Evolutionary conservation across 2,113 vertebrate genomes (phyloP).

Genomic region (Lagopus leucura): DNA sequence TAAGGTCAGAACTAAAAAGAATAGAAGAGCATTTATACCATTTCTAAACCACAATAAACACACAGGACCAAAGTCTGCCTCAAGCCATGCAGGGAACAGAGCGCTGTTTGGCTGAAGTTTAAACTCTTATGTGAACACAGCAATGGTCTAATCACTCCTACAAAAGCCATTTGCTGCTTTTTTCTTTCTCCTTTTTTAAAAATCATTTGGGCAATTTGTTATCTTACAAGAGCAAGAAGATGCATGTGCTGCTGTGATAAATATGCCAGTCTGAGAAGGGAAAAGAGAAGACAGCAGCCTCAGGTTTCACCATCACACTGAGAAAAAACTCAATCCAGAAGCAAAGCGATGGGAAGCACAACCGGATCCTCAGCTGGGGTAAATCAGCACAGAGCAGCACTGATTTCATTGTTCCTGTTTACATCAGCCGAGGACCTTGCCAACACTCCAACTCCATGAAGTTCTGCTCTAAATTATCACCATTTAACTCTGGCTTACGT

Average conservation of each 20-base stretch:
- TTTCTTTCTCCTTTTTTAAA: background rate
- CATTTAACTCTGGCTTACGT: constrained; percentile 17
- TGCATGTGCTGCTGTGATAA: constrained; percentile 2
- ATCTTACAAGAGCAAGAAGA: constrained; percentile 40
- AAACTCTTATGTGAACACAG: background rate
- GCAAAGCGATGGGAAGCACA: constrained; percentile 37
- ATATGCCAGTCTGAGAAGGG: background rate
- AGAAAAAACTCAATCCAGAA: background rate
- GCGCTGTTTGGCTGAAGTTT: background rate
- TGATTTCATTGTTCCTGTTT: constrained; percentile 68
- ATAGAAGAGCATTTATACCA: constrained; percentile 32
- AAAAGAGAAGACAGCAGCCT: constrained; percentile 24
- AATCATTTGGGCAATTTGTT: constrained; percentile 16
- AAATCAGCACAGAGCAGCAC: constrained; percentile 36
- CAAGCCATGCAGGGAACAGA: background rate
- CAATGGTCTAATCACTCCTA: background rate
- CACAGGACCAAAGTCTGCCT: constrained; percentile 13
- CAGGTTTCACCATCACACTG: background rate
- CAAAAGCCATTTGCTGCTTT: background rate
- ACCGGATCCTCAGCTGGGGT: constrained; percentile 53
- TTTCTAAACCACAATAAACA: constrained; percentile 41
- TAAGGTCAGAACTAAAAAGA: constrained; percentile 46
- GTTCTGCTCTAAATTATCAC: constrained; percentile 34
- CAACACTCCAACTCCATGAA: constrained; percentile 37
- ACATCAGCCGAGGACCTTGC: constrained; percentile 45